Evolutionary conservation across 2,888 invertebrate genomes (phyloP).

Genomic region (Clostera curtula): DNA sequence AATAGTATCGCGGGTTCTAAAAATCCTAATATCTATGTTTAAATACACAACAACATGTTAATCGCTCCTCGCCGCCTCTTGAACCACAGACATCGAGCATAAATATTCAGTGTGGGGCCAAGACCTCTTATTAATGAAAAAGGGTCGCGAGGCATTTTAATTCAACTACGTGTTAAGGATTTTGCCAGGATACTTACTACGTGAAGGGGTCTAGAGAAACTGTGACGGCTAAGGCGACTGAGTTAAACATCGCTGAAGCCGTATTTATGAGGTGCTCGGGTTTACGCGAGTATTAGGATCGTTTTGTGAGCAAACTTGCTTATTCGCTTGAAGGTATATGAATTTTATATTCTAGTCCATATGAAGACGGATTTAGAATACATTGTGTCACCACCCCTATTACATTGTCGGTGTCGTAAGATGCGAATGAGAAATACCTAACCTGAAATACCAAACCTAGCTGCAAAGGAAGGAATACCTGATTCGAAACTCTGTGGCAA

Average conservation of each 20-base stretch:
- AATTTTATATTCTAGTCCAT: too few species aligned
- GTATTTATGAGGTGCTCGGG: background rate
- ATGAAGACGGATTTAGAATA: too few species aligned
- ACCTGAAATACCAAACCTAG: too few species aligned
- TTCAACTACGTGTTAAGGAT: conserved; percentile 74
- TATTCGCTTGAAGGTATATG: background rate
- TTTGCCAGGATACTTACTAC: conserved; percentile 42
- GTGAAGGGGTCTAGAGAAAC: conserved; percentile 9
- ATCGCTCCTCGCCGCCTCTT: conserved; percentile 15
- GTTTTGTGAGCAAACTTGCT: background rate
- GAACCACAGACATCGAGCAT: conserved; percentile 37
- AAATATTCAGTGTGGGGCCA: conserved; percentile 70
- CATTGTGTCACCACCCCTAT: too few species aligned
- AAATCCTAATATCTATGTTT: too few species aligned
- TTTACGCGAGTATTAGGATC: background rate
- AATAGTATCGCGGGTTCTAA: too few species aligned
- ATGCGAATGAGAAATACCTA: too few species aligned
- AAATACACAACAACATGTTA: background rate
- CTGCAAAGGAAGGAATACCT: too few species aligned
- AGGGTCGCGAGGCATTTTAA: conserved; percentile 74
- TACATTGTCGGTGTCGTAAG: too few species aligned
- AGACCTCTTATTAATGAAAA: conserved; percentile 75
- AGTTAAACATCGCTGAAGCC: background rate
- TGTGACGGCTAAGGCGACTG: conserved; percentile 11
- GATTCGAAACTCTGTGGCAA: too few species aligned